Evolutionary conservation across 1,140 invertebrate species (phyloP).

Genomic region (Leptinotarsa defecta): DNA sequence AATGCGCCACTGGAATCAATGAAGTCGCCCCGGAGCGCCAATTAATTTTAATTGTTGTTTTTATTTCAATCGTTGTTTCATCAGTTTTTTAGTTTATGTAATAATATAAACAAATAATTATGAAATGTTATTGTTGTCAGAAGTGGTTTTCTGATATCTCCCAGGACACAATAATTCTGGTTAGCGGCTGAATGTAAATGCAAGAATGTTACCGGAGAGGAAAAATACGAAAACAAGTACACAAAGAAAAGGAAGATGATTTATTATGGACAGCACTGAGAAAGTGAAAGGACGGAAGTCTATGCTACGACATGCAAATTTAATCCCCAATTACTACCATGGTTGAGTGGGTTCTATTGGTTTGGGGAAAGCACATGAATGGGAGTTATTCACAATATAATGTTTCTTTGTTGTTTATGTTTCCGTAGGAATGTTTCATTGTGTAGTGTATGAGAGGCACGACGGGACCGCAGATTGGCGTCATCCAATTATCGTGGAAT

Average conservation of each 20-base stretch:
- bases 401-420: neutral
- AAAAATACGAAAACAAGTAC: neutral
- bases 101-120: neutral
- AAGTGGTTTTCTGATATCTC: neutral
- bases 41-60: too few species aligned
- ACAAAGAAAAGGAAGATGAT: conserved; percentile 16
- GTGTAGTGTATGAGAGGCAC: neutral
- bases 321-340: conserved; percentile 31
- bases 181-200: neutral
- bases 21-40: too few species aligned
- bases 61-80: too few species aligned
- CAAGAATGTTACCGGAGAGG: neutral
- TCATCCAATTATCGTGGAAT: too few species aligned
- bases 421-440: neutral
- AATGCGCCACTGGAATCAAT: too few species aligned
- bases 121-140: neutral
- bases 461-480: neutral
- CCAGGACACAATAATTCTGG: neutral
- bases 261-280: conserved; percentile 19
- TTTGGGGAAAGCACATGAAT: conserved; percentile 11
- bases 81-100: too few species aligned
- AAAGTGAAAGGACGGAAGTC: conserved; percentile 13
- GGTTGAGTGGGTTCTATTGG: conserved; percentile 24
- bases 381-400: conserved; percentile 2
- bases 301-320: conserved; percentile 27